Base-by-base conservation (phyloP, 2,113 vertebrate species). In the Panurus biarmicus region DNA sequence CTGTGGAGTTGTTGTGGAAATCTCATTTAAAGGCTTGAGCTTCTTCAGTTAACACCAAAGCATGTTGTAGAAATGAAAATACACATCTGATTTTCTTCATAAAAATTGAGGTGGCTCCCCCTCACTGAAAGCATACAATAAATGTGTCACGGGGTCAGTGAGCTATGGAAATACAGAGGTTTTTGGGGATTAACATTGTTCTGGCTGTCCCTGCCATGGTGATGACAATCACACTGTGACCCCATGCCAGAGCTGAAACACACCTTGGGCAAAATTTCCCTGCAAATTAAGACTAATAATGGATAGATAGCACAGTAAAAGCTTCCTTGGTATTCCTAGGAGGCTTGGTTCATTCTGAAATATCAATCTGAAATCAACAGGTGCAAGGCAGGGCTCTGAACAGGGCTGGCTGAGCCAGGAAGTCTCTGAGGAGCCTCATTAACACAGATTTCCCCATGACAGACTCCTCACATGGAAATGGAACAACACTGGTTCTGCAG, bases 121-220 rank as follows among this genome's bases (percentile, higher is more conserved):
- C 36, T 78, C 62, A 40, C 36, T 22, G 40, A 24, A 48, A 54
- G 10, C 40, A 1, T 0, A 6, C 7, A 75, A 47, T 17, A 22
- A 74, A 38, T 10, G 2, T 3, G 11, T 18, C 71, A 25, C 14
- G 1, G 7, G 71, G 21, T 12, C 51, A 70, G 36, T 4, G 44
- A 60, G 0, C 48, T 38, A 2, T 1, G 14, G 40, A 10, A 67
- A 21, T 19, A 8, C n/a, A 22, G 57, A 38, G 15, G 7, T n/a
- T 42, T 88, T 64, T 26, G 21, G 71, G 29, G 61, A 53, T 54
- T 45, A 44, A 18, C 44, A 36, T 2, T 54, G 35, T 21, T 64
- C 56, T 86, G 84, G 31, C 45, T 84, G 26, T 38, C 23, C 22
- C 56, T 80, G 20, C 17, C 28, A 4, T 4, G 25, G 23, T 24